Percentiles rank a stretch among this genome's conserved stretches.
Conservation (phyloP, 2,797 vertebrate species). For the Liasis olivaceus region DNA sequence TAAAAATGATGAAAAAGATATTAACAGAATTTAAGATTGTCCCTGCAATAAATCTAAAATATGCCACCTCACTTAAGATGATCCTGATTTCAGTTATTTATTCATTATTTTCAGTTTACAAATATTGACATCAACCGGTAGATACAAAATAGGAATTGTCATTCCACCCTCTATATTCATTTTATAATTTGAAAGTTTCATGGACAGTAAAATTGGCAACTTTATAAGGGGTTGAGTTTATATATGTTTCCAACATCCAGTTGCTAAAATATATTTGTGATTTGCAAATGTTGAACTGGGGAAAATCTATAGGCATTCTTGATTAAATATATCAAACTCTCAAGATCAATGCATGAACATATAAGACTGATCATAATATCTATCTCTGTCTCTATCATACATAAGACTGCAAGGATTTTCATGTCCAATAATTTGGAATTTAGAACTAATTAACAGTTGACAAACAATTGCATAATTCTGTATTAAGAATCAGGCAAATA, state of each 20-base stretch:
- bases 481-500: not conserved
- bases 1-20: not conserved
- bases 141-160: not conserved
- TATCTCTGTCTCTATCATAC: not conserved
- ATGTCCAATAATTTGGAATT: not conserved
- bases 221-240: not conserved
- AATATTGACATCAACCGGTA: not conserved
- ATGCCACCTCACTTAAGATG: not conserved
- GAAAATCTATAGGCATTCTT: not conserved
- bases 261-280: not conserved
- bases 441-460: not conserved
- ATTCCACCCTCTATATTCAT: not conserved
- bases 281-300: not conserved
- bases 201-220: not conserved
- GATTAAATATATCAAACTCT: not conserved
- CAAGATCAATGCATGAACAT: not conserved
- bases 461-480: not conserved
- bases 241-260: not conserved
- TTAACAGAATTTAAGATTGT: not conserved
- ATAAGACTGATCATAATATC: not conserved
- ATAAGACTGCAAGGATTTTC: not conserved
- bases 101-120: constrained; percentile 1
- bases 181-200: not conserved
- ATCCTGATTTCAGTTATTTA: not conserved
- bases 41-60: not conserved